These are phyloP conservation scores for Spheniscus mendiculus DNA, from an alignment of 2,113 vertebrate species.

Conservation along the genomic window DNA sequence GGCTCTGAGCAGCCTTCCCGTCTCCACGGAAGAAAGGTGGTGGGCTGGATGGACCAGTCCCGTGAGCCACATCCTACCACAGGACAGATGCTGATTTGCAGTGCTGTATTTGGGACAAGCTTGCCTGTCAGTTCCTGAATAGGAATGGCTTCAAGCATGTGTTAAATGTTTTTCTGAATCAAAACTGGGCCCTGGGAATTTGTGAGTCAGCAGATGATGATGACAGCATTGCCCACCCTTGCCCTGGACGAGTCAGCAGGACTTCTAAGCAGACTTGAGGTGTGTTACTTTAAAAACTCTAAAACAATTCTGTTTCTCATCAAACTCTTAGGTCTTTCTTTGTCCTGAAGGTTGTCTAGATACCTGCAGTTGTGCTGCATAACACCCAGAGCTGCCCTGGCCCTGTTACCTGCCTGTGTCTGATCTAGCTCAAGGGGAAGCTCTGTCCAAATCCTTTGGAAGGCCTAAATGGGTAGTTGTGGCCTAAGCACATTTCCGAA, in stretches of 20 bases:
- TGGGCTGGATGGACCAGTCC: no score
- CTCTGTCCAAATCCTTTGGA: not conserved
- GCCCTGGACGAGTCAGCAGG: not conserved
- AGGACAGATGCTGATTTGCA: not conserved
- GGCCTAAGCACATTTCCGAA: not conserved
- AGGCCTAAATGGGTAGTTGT: not conserved
- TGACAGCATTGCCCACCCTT: not conserved
- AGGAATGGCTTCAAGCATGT: not conserved
- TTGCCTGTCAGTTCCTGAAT: not conserved
- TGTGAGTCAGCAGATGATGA: not conserved
- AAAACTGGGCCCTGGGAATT: not conserved
- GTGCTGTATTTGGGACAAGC: not conserved
- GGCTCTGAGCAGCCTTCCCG: not conserved
- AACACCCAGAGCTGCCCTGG: not conserved
- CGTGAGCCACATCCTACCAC: not conserved
- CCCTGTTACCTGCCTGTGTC: not conserved
- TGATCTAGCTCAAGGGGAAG: not conserved
- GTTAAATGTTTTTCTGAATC: not conserved
- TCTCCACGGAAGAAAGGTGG: not conserved
- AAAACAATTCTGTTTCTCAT: not conserved
- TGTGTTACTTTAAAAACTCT: not conserved
- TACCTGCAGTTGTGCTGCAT: not conserved
- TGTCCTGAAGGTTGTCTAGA: not conserved
- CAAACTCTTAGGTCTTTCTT: not conserved
- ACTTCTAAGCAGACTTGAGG: not conserved